Evolutionary conservation across 37 sponge, comb jelly and placozoan genomes (phyloP), one percentile per base, ranked within the genome.

Genomic region (Hexactinellida sp.): DNA sequence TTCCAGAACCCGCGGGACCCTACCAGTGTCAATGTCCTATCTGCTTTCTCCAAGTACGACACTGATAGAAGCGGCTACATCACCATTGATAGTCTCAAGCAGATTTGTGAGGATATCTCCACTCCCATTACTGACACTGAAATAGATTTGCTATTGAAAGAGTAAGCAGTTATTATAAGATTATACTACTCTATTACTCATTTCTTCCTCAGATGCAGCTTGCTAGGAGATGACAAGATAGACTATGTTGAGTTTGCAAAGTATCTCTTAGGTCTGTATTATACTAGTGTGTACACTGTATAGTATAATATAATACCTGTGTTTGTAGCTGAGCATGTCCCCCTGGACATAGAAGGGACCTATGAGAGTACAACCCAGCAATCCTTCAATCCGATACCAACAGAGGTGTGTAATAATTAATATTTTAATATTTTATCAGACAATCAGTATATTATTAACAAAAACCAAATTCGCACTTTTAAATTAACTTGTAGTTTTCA

Each of bases 1-100:
- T 91, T 91, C 86, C 85, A 87, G 55, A 91, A 89, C 36, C 89
- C 88, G 32, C 24, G 89, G 0, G 92, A 91, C 38, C 92, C 92
- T 36, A 89, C 86, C 0, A 39, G 84, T 54, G 86, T 89, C 86
- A 91, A 89, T 38, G 63, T 89, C 0, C 35, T 82, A 34, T 84
- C 38, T 55, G 92, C 92, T 30, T 91, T 91, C 54, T 36, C 82
- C 41, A 91, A 89, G 38, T 91, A 87, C 34, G 92, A 91, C 85
- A 84, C 54, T 36, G 86, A 89, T 54, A 88, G 88, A 38, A 82
- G 87, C 55, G 92, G 92, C 0, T 82, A 35, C 52, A 89, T 91
- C 36, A 85, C 88, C 9, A 41, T 85, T 37, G 84, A 84, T 3
- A 84, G 87, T 13, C 88, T 91, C 21, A 54, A 37, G 37, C 54